These are phyloP conservation scores for Emydura subglobosa DNA, from an alignment of 2,113 vertebrate genomes.

Conservation along the genomic window DNA sequence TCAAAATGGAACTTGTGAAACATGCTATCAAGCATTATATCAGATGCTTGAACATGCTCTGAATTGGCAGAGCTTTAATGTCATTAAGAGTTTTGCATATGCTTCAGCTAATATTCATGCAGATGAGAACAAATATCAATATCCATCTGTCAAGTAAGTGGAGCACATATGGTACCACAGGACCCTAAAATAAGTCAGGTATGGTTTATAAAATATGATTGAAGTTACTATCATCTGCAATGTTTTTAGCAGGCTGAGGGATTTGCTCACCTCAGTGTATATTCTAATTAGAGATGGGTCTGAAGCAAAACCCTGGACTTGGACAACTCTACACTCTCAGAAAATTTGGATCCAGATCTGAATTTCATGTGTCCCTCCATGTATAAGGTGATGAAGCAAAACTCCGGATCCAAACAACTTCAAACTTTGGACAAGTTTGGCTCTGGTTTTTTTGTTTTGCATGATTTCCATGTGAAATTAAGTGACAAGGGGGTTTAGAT, in stretches of 20 bases:
- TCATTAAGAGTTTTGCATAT: conserved; percentile 75
- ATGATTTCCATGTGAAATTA: neutral
- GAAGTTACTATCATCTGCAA: conserved; percentile 44
- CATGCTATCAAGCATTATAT: conserved; percentile 56
- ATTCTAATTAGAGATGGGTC: neutral
- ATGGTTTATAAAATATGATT: conserved; percentile 59
- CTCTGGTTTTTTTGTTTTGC: neutral
- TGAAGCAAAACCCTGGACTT: neutral
- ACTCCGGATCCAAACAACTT: neutral
- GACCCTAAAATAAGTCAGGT: conserved; percentile 75
- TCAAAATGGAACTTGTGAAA: conserved; percentile 63
- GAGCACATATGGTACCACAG: conserved; percentile 72
- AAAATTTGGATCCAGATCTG: neutral
- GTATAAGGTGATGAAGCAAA: neutral
- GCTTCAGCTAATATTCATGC: conserved; percentile 75
- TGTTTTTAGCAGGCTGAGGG: neutral
- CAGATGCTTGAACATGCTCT: conserved; percentile 70
- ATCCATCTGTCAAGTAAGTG: conserved; percentile 75
- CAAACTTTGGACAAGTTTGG: neutral
- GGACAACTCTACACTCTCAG: neutral
- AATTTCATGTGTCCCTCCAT: neutral
- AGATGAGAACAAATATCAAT: conserved; percentile 77
- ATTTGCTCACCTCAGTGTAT: conserved; percentile 60
- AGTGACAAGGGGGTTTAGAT: neutral
- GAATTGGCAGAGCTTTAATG: conserved; percentile 77